These are phyloP conservation scores for Cyanistes caeruleus DNA, from an alignment of 2,113 vertebrate species.

Conservation along the genomic window DNA sequence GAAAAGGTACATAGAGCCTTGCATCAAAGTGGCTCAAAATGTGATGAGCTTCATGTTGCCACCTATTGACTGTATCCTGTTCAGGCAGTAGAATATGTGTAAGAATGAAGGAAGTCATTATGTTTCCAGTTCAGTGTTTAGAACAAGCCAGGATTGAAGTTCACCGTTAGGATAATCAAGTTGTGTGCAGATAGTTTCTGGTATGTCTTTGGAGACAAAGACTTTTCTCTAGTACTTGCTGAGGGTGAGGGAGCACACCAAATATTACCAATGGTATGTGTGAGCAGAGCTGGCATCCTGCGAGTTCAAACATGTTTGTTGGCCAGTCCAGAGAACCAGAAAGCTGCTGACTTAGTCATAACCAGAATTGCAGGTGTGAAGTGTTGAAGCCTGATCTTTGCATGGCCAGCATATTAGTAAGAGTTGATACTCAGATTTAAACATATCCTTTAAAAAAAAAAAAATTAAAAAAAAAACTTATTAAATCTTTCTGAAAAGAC, in stretches of 20 bases:
- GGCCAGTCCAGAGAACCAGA: background rate
- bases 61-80: background rate
- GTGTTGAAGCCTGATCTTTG: background rate
- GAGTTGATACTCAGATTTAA: background rate
- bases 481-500: background rate
- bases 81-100: background rate
- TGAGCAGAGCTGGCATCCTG: background rate
- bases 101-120: background rate
- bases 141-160: background rate
- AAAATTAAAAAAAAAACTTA: background rate
- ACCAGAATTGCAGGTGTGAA: background rate
- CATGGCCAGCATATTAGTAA: accelerated
- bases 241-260: background rate
- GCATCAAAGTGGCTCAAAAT: background rate
- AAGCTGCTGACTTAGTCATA: background rate
- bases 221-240: background rate
- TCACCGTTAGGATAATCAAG: background rate
- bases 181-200: background rate
- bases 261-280: background rate
- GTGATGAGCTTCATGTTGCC: background rate
- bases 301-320: accelerated
- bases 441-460: background rate
- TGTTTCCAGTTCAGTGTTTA: background rate
- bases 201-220: background rate
- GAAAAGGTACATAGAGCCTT: background rate